Base-by-base conservation (phyloP, 2,888 invertebrate species). In the Limulus polyphemus region DNA sequence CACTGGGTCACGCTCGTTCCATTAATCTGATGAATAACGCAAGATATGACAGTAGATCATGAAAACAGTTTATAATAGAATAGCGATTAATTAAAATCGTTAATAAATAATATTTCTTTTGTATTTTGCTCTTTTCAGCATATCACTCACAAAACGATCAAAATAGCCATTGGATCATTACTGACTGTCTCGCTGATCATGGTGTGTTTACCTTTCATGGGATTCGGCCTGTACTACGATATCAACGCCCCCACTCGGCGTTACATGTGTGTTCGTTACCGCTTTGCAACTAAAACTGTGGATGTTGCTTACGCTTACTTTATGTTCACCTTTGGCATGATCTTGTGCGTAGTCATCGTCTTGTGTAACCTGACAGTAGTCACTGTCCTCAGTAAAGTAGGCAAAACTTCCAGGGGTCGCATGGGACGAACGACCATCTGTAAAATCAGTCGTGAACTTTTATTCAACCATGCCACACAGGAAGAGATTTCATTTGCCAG, bases 401-500 rank as follows among this genome's bases (percentile, higher is more conserved):
- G 75, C 55, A 58, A 58, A 9, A 32, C 32, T 32, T 32, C 32
- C 7, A 32, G 7, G 32, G 32, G 32, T 32, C 32, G 32, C 7
- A 32, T 32, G 32, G 32, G 32, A 5, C 32, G 32, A 32, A 32
- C 32, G 7, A 32, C 32, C 32, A 32, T 32, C 32, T 32, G 32
- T 32, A 32, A 32, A 32, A 32, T 32, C 32, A 32, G 32, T 32
- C 32, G 32, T 32, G 32, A 32, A 32, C 32, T 32, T 32, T 32
- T 32, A 32, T 32, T 32, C 32, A 69, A 68, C 62, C 67, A 69
- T 55, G 81, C 83, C 69, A 87, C 90, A 0, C 83, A 84, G 1
- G 90, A 90, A 74, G 90, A 90, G 77, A 82, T 88, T 58, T 87
- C 88, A 65, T 90, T 91, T 76, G 88, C 89, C 69, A 82, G 86